Conservation (phyloP, 2,113 vertebrate genomes). For the Hylia prasina region DNA sequence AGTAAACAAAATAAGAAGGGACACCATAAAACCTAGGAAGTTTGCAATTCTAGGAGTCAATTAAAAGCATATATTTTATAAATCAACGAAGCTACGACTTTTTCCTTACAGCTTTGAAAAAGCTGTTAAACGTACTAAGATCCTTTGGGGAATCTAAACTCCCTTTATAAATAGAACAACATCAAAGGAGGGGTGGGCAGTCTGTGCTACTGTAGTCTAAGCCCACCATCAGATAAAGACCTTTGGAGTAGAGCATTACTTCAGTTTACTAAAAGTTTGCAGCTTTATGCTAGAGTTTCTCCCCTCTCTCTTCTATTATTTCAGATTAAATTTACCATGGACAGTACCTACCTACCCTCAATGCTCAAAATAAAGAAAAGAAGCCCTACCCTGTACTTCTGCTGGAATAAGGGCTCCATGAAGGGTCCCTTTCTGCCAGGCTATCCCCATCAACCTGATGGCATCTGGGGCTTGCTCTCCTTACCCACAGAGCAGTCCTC, state of each 20-base stretch:
- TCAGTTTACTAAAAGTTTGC: not conserved
- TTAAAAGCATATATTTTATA: not conserved
- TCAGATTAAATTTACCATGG: not conserved
- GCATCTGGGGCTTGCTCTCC: not conserved
- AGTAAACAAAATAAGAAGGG: not conserved
- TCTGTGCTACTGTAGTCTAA: not conserved
- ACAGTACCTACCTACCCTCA: not conserved
- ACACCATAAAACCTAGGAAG: not conserved
- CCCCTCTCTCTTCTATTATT: not conserved
- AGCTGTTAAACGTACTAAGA: not conserved
- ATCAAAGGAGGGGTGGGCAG: not conserved
- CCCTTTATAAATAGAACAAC: not conserved
- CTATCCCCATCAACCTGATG: not conserved
- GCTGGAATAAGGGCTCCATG: not conserved
- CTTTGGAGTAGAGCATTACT: not conserved
- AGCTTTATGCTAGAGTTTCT: not conserved
- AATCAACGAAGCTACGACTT: not conserved
- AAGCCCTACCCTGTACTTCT: not conserved
- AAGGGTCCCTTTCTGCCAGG: not conserved
- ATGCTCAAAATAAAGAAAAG: not conserved
- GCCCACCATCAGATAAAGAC: not conserved
- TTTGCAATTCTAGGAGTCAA: not conserved
- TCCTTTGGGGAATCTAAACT: not conserved
- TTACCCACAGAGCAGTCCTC: not conserved
- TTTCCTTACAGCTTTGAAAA: not conserved